Percentiles rank a stretch among this genome's conserved stretches.
Evolutionary conservation across 2,888 invertebrate genomes (phyloP).

Genomic region (Nomada flava): DNA sequence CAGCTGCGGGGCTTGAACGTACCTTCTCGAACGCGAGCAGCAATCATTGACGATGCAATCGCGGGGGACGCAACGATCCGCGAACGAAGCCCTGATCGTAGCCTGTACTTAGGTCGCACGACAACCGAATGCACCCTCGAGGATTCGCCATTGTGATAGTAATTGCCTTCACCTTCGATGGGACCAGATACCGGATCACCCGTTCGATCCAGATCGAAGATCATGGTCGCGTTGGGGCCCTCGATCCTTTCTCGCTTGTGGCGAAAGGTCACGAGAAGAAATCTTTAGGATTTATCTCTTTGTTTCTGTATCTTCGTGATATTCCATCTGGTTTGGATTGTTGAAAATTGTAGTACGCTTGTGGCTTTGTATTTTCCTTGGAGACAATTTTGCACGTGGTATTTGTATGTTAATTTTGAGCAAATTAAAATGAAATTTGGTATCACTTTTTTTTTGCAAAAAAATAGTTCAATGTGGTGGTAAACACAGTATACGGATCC

Average conservation of each 20-base stretch:
- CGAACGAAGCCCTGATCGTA: constrained; percentile 65
- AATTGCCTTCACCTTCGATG: constrained; percentile 74
- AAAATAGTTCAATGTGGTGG: constrained; percentile 16
- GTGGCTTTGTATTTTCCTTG: background rate
- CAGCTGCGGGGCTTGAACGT: constrained; percentile 63
- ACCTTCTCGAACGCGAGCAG: constrained; percentile 59
- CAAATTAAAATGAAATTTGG: too few species aligned
- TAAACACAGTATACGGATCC: constrained; percentile 74
- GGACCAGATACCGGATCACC: constrained; percentile 78
- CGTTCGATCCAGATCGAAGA: constrained; percentile 74
- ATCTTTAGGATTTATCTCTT: background rate
- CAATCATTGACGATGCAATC: constrained; percentile 70
- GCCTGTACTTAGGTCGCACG: constrained; percentile 77
- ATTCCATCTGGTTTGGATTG: background rate
- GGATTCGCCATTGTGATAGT: constrained; percentile 77
- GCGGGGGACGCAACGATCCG: constrained; percentile 69
- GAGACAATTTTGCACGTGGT: background rate
- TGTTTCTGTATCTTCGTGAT: background rate
- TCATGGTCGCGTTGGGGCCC: constrained; percentile 65
- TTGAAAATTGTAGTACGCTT: background rate
- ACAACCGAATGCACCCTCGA: constrained; percentile 71
- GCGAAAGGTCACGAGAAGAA: constrained; percentile 53
- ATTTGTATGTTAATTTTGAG: background rate
- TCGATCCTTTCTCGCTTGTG: constrained; percentile 28
- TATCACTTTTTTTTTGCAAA: constrained; percentile 27